Conservation (phyloP, 2,113 vertebrate genomes). For the Hemicordylus capensis region DNA sequence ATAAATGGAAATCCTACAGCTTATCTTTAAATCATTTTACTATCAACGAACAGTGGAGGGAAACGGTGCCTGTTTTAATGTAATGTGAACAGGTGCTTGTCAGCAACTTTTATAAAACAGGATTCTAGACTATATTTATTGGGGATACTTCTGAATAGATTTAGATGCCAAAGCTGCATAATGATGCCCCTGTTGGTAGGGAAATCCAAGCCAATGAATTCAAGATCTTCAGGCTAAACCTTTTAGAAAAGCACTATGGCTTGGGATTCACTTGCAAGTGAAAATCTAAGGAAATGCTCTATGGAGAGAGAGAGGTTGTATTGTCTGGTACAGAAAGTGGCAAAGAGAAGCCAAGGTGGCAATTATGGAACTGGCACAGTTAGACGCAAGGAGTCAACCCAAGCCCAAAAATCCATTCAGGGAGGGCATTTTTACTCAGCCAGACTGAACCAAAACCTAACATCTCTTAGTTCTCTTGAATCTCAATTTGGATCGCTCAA, state of each 20-base stretch:
- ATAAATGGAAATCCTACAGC: slow-evolving; percentile 51
- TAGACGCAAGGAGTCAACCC: too few relatives aligned
- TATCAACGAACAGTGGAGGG: slow-evolving; percentile 36
- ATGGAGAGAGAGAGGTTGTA: not conserved
- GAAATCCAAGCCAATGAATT: slow-evolving; percentile 33
- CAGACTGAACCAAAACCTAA: too few relatives aligned
- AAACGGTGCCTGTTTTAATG: slow-evolving; percentile 38
- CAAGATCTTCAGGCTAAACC: slow-evolving; percentile 8
- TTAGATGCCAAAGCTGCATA: slow-evolving; percentile 38
- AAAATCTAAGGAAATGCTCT: not conserved
- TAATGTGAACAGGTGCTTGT: slow-evolving; percentile 28
- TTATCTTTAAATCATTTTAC: slow-evolving; percentile 62
- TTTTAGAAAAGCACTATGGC: not conserved
- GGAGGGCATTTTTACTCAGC: too few relatives aligned
- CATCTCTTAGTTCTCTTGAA: too few relatives aligned
- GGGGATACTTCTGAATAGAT: slow-evolving; percentile 23
- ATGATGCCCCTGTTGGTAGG: slow-evolving; percentile 15
- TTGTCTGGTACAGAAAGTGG: too few relatives aligned
- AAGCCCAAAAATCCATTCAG: too few relatives aligned
- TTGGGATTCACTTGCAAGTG: not conserved
- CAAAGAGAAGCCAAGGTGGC: too few relatives aligned
- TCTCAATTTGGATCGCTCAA: too few relatives aligned
- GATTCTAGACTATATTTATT: slow-evolving; percentile 1
- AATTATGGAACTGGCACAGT: too few relatives aligned
- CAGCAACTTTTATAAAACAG: slow-evolving; percentile 29